A percentile compares a stretch with the other conserved stretches of the same genome.
These are phyloP conservation scores for Simalia tracyae DNA, from an alignment of 2,797 vertebrate species.

Conservation along the genomic window DNA sequence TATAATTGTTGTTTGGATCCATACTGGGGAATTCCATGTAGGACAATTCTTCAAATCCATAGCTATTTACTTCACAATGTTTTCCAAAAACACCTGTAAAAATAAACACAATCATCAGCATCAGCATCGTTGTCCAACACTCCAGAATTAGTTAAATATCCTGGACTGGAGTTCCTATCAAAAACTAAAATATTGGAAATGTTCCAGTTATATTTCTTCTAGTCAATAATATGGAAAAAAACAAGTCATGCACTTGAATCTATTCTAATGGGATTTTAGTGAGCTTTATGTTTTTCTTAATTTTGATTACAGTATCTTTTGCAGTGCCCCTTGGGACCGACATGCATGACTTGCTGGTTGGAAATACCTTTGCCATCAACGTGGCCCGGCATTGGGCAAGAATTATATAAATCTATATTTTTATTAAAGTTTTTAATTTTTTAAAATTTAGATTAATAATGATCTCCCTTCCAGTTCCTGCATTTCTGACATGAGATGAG, in stretches of 20 bases:
- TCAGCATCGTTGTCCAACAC: not conserved
- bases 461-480: no score
- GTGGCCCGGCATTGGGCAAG: no score
- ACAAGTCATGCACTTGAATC: not conserved
- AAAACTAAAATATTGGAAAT: not conserved
- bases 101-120: not conserved
- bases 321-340: no score
- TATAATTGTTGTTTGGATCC: slow-evolving; percentile 98
- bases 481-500: no score
- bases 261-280: not conserved
- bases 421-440: no score
- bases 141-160: not conserved
- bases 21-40: slow-evolving; percentile 98
- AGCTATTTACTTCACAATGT: slow-evolving; percentile 97
- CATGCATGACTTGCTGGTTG: no score
- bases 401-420: no score
- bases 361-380: no score
- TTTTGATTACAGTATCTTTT: not conserved
- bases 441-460: no score
- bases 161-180: not conserved
- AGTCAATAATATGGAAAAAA: not conserved
- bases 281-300: not conserved
- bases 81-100: slow-evolving; percentile 94
- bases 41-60: slow-evolving; percentile 95
- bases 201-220: not conserved